phyloP scores from a whole-genome alignment of 2,888 invertebrate species.

The Halictus quadricinctus region DNA sequence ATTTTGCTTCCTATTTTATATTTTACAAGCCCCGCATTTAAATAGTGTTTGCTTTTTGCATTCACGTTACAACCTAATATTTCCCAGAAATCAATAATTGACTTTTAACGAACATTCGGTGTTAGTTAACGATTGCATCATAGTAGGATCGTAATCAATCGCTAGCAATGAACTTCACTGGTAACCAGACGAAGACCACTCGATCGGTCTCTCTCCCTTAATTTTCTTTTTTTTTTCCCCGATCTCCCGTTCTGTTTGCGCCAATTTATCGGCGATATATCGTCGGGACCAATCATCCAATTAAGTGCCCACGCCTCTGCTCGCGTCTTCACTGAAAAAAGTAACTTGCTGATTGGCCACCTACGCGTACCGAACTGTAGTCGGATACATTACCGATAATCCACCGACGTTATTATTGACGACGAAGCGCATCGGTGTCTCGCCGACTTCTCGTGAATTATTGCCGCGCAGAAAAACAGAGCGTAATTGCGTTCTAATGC shows the following conservation, averaged over 20 bases:
- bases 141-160: neutral
- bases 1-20: neutral
- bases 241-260: conserved; percentile 41
- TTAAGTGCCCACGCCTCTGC: conserved; percentile 73
- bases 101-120: neutral
- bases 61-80: no score
- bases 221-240: neutral
- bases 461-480: conserved; percentile 27
- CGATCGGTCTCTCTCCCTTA: neutral
- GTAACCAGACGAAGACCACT: neutral
- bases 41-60: neutral
- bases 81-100: neutral
- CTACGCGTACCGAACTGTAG: conserved; percentile 51
- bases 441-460: conserved; percentile 46
- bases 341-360: conserved; percentile 65
- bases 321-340: conserved; percentile 65
- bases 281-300: conserved; percentile 74
- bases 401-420: conserved; percentile 53
- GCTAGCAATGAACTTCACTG: conserved; percentile 1
- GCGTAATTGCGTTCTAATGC: conserved; percentile 39
- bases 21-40: no score
- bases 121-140: neutral
- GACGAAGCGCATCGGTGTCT: conserved; percentile 40
- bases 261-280: conserved; percentile 70
- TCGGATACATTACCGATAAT: conserved; percentile 49